Percentiles rank a stretch among this genome's conserved stretches.
phyloP scores from a whole-genome alignment of 2,888 invertebrate genomes.

The Brachyopa scutellaris region DNA sequence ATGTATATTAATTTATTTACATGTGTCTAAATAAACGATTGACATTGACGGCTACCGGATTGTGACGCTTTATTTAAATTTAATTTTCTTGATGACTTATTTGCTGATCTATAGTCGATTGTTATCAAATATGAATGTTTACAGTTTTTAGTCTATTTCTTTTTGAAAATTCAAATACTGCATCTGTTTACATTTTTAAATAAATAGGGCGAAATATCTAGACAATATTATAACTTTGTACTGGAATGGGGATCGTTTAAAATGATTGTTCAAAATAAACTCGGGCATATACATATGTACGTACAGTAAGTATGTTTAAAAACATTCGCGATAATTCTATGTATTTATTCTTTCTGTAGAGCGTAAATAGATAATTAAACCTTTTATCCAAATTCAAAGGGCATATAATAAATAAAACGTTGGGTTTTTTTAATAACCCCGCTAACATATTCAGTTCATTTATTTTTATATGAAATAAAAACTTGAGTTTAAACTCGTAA shows the following conservation, averaged over 20 bases:
- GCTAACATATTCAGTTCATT: no score
- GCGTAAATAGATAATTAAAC: no score
- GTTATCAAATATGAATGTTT: background rate
- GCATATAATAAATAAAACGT: no score
- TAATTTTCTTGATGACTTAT: background rate
- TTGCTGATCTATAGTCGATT: background rate
- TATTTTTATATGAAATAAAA: no score
- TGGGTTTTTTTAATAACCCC: no score
- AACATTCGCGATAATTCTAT: no score
- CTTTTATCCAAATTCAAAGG: no score
- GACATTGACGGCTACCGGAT: slow-evolving; percentile 27
- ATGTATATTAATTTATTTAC: slow-evolving; percentile 48
- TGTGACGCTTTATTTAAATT: background rate
- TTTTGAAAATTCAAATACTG: background rate
- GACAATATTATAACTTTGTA: background rate
- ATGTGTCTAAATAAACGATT: slow-evolving; percentile 28
- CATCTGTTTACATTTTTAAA: background rate
- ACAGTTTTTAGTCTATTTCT: background rate
- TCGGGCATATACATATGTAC: no score
- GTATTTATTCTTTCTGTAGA: no score
- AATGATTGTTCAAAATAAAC: no score
- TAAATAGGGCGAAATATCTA: background rate
- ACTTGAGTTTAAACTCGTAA: no score
- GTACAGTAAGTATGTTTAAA: no score
- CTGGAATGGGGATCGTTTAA: background rate